Conservation (phyloP, 2,888 invertebrate genomes). For the Pristionchus exspectatus region DNA sequence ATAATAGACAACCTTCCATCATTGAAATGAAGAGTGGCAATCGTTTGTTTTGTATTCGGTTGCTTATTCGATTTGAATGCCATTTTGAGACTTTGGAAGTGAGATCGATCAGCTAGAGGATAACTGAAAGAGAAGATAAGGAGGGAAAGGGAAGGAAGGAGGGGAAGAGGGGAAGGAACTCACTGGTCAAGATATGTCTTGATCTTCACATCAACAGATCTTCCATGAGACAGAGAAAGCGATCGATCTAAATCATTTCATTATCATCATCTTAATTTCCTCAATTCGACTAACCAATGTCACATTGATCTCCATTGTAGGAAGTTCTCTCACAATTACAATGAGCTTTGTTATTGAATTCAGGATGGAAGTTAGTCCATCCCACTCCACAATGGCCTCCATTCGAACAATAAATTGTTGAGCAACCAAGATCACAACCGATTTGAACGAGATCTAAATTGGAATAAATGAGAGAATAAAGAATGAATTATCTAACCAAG, state of each 20-base stretch:
- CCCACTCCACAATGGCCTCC: slow-evolving; percentile 74
- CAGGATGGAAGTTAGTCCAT: slow-evolving; percentile 70
- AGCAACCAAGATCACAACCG: slow-evolving; percentile 72
- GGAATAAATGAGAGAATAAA: background rate
- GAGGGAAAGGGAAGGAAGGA: background rate
- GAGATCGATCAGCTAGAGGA: background rate
- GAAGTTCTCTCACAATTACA: slow-evolving; percentile 75
- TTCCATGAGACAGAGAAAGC: background rate
- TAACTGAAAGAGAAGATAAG: background rate
- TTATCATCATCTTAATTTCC: background rate
- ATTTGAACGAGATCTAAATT: slow-evolving; percentile 64
- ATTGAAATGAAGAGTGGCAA: slow-evolving; percentile 60
- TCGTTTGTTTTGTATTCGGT: slow-evolving; percentile 55
- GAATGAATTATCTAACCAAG: background rate
- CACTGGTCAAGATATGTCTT: background rate
- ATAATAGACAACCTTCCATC: slow-evolving; percentile 54
- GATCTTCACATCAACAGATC: background rate
- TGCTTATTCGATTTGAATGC: slow-evolving; percentile 65
- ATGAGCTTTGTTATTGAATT: slow-evolving; percentile 56
- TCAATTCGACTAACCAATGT: slow-evolving; percentile 11
- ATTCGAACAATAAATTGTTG: slow-evolving; percentile 68
- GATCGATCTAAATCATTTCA: background rate
- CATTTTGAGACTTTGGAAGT: slow-evolving; percentile 68
- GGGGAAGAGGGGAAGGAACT: background rate
- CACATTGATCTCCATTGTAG: slow-evolving; percentile 69